Evolutionary conservation across 2,888 invertebrate genomes (phyloP), one percentile per base, ranked within the genome.

Genomic region (Chaetogeoica ovagalla): DNA sequence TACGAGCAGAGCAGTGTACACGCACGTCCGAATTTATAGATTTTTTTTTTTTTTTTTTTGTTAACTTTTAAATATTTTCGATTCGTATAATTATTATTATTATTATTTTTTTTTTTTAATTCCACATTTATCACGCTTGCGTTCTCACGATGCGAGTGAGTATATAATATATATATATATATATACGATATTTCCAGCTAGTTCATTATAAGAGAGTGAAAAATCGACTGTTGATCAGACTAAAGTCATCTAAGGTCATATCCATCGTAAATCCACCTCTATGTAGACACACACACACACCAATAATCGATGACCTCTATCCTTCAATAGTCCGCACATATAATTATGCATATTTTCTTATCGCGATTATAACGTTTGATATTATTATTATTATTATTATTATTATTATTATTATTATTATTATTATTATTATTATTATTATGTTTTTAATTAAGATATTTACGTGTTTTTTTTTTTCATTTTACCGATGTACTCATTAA

Each of bases 241-340:
- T 69, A 60, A 77, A 77, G 76, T 69, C 69, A 77, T 77, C 39
- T 77, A 62, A 77, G 76, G 76, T 77, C 76, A 77, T 63, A 60
- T 57, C 21, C 37, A 13, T 23, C 8, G 13, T 39, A 60, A 69
- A 13, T 8, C 8, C 23, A 30, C 30, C 30, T 30, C 30, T 30
- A n/a, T n/a, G n/a, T n/a, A n/a, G n/a, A n/a, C n/a, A n/a, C n/a
- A 30, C 30, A 30, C 30, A 30, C 2, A 30, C 30, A 30, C 30
- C 68, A 76, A 76, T 68, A 66, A 30, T 43, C n/a, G 59, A 60
- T 68, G 48, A 68, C 66, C 48, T 68, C 68, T 76, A 69, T 68
- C 74, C 21, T 65, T 57, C 57, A 66, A 57, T 43, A 23, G 23
- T 59, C 43, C n/a, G 13, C 1, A 55, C 65, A 23, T 23, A 74